Evolutionary conservation across 2,888 invertebrate genomes (phyloP), one percentile per base, ranked within the genome.

Genomic region (Atrina japonica): DNA sequence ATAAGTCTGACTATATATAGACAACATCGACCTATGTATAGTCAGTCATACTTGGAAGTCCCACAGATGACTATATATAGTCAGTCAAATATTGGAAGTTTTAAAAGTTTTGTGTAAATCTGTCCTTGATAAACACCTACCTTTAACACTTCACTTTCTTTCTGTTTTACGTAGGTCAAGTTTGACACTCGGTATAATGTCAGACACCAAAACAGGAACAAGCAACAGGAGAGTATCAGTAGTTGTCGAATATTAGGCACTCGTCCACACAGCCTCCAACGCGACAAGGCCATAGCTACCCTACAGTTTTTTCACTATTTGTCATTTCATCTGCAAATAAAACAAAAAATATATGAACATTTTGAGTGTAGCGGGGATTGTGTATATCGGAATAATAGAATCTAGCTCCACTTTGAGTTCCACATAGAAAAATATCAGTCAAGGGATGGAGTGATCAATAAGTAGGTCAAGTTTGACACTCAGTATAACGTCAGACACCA

Each of bases 241-340:
- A 72, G 40, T 35, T 72, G 71, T 14, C 71, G 71, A 61, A 66
- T 72, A 50, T 72, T 72, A 14, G 71, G 71, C 16, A 66, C 21
- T 41, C 69, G 55, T 2, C 69, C 69, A 30, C 60, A 69, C 23
- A 69, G 45, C 41, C 56, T 52, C 69, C 69, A 69, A 50, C 53
- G 40, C n/a, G 69, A 60, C 61, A 68, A 23, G 0, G 68, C 68
- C 68, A 68, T 68, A n/a, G 40, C 49, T 45, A 41, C 53, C 25
- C 43, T 35, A 27, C 3, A 5, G 25, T 23, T 23, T 40, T 35
- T 50, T 50, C 23, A n/a, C n/a, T 61, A 11, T 5, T 7, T 35
- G 16, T 35, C 64, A 52, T 64, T 9, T 41, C 35, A 52, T 41
- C 53, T 50, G 49, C 14, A 35, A 35, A 7, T 35, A 11, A 7